Conservation (phyloP, 1,140 invertebrate species). For the Theocolax elegans region DNA sequence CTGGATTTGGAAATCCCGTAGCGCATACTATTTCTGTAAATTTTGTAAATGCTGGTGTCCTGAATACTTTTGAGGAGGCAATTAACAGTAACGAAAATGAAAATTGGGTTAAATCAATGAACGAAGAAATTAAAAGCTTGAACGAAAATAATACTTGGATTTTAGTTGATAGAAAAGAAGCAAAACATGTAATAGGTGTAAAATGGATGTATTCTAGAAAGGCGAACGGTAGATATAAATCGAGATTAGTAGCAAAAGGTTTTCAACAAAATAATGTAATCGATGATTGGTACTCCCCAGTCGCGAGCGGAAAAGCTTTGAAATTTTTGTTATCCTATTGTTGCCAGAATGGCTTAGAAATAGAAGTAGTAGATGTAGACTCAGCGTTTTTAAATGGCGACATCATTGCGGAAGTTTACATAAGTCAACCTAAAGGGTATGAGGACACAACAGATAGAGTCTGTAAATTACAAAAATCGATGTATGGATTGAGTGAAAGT, state of each 20-base stretch:
- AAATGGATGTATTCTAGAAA: slow-evolving; percentile 32
- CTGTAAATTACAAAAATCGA: not conserved
- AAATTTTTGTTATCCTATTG: slow-evolving; percentile 52
- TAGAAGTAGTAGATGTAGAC: slow-evolving; percentile 59
- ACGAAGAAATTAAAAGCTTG: slow-evolving; percentile 25
- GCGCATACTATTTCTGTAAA: not conserved
- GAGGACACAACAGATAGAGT: not conserved
- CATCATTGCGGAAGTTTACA: slow-evolving; percentile 57
- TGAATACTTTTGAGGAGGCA: too few species aligned
- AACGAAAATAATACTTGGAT: slow-evolving; percentile 29
- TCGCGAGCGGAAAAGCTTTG: slow-evolving; percentile 41
- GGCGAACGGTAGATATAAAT: slow-evolving; percentile 20
- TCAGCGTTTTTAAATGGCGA: slow-evolving; percentile 59
- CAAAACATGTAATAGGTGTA: too few species aligned
- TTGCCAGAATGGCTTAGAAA: slow-evolving; percentile 49
- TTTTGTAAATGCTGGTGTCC: not conserved
- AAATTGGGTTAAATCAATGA: slow-evolving; percentile 15
- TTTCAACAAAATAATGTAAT: slow-evolving; percentile 41
- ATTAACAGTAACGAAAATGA: too few species aligned
- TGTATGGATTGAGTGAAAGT: too few species aligned
- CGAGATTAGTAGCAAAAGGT: slow-evolving; percentile 27
- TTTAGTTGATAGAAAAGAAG: too few species aligned
- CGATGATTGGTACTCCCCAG: slow-evolving; percentile 53
- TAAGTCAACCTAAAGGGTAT: slow-evolving; percentile 4
- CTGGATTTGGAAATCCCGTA: not conserved